phyloP scores from a whole-genome alignment of 2,113 vertebrate genomes.

The Chloropsis cyanopogon region DNA sequence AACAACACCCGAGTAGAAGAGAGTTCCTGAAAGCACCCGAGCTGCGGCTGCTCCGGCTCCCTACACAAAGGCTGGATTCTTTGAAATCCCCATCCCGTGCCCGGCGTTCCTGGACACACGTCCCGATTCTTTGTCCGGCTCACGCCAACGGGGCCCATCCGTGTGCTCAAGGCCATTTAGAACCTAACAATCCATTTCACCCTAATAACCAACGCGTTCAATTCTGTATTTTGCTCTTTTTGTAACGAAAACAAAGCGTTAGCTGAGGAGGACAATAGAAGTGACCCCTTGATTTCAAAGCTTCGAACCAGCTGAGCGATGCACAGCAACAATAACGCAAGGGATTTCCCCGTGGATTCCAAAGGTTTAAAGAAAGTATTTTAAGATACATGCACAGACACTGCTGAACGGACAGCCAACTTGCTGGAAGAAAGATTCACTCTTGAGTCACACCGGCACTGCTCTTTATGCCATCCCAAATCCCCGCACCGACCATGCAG shows the following conservation, averaged over 20 bases:
- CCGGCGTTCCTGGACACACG: background rate
- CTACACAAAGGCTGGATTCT: constrained; percentile 17
- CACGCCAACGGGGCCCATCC: background rate
- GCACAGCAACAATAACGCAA: background rate
- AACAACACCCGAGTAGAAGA: background rate
- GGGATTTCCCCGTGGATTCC: background rate
- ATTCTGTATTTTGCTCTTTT: background rate
- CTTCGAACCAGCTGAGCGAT: background rate
- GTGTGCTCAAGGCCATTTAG: background rate
- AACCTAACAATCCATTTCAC: background rate
- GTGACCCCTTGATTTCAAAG: background rate
- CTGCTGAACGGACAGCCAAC: background rate
- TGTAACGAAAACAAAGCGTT: background rate
- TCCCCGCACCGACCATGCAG: background rate
- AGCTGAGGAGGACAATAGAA: background rate
- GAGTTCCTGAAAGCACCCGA: constrained; percentile 4
- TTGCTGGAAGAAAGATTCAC: background rate
- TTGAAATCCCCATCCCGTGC: constrained; percentile 13
- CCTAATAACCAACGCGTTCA: background rate
- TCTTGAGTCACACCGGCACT: background rate
- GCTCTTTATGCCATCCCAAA: background rate
- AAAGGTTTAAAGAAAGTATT: background rate
- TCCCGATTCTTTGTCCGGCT: constrained; percentile 12
- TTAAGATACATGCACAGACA: background rate
- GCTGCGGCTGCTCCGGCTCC: background rate